These are phyloP conservation scores for Drosophila sordidula DNA, from an alignment of 2,888 invertebrate genomes.

Conservation along the genomic window DNA sequence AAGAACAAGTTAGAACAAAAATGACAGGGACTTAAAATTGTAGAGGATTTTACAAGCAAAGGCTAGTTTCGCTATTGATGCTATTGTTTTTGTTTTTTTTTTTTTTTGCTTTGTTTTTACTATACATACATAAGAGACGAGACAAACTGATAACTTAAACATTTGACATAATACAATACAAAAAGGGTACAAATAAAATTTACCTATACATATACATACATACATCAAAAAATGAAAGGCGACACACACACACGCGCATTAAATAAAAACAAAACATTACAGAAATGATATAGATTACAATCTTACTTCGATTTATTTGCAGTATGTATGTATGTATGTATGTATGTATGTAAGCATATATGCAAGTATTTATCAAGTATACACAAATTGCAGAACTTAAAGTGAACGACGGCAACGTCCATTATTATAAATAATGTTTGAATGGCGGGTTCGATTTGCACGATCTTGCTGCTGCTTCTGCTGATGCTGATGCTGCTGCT, in stretches of 20 bases:
- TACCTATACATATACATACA: slow-evolving; percentile 15
- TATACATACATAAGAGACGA: slow-evolving; percentile 14
- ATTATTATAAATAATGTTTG: slow-evolving; percentile 28
- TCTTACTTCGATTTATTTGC: slow-evolving; percentile 20
- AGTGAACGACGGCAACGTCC: slow-evolving; percentile 22
- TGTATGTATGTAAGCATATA: neutral
- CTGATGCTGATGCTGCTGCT: neutral
- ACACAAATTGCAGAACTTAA: slow-evolving; percentile 32
- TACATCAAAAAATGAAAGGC: neutral
- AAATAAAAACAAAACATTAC: slow-evolving; percentile 17
- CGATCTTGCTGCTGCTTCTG: neutral
- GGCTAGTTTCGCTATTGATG: neutral
- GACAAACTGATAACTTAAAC: slow-evolving; percentile 3
- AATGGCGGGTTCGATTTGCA: slow-evolving; percentile 41
- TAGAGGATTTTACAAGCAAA: slow-evolving; percentile 5
- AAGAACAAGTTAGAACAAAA: slow-evolving; percentile 5
- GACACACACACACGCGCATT: neutral
- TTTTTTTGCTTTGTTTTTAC: neutral
- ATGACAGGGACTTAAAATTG: neutral
- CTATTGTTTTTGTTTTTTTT: neutral
- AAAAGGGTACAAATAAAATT: slow-evolving; percentile 4
- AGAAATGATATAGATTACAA: slow-evolving; percentile 18
- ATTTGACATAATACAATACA: slow-evolving; percentile 18
- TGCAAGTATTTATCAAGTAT: slow-evolving; percentile 17
- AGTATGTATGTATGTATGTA: slow-evolving; percentile 10